Evolutionary conservation across 2,113 vertebrate species (phyloP), one percentile per base, ranked within the genome.

Genomic region (Bos indicus): DNA sequence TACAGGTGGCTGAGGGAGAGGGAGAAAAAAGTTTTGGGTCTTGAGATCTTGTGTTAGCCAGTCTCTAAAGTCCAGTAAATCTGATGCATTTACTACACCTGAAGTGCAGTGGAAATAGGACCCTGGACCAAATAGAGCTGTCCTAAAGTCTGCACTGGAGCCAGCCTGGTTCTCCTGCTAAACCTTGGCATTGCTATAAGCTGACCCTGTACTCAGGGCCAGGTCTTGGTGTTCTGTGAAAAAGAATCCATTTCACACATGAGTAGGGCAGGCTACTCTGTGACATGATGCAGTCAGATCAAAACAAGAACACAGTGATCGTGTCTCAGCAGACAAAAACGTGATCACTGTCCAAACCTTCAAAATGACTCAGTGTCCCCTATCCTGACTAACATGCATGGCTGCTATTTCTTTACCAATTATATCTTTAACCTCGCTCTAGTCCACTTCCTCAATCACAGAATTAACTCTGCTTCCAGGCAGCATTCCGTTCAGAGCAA

Each of bases 31-130:
- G 48, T 17, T 21, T 15, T 5, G 21, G 80, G 25, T 23, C 51
- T 52, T 56, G 4, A 52, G 3, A 16, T 26, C 33, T 60, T n/a
- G 5, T 8, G 51, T 23, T n/a, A 54, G 80, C 51, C 33, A n/a
- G 30, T 82, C 48, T 21, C 51, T 82, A 11, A 54, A 52, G 51
- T 19, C 80, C 33, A n/a, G 48, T 48, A 6, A 91, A 19, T 19
- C 54, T 21, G 36, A 43, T 62, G 56, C n/a, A 71, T 71, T 71
- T 36, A 71, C 67, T 71, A 71, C 10, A 71, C 19, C 67, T 36
- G 13, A 36, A 19, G 46, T 5, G 12, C 4, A 33, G 33, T 4
- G 7, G 30, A 43, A 13, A 6, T 6, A 13, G 1, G 2, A 54
- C 2, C 43, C 7, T n/a, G 78, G 64, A n/a, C 10, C n/a, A 77